Base-by-base conservation (phyloP, 2,888 invertebrate genomes). In the Tortricodes alternella region DNA sequence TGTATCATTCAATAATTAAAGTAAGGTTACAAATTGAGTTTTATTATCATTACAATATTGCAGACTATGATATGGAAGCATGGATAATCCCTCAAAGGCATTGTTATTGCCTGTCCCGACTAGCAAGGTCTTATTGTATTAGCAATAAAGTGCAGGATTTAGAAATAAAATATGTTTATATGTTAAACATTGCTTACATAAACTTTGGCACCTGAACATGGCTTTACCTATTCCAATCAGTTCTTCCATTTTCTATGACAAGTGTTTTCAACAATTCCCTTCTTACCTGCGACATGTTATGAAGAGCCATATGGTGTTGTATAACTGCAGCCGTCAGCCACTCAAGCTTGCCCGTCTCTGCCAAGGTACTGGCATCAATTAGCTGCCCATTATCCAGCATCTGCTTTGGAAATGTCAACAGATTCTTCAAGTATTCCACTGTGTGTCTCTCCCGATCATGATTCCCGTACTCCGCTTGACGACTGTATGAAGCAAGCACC, bases 391-490 rank as follows among this genome's bases (percentile, higher is more conserved):
- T 83, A 71, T 91, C 89, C 32, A 89, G 65, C 82, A 89, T 89
- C 85, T 97, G 98, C 91, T 97, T 97, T 1, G 99, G 99, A 83
- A 99, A 96, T 44, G 98, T 94, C 62, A 96, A 92, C 75, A 97
- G 94, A 71, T 98, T 97, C 82, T 96, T 97, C 57, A 99, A 92
- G 80, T 97, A 98, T 65, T 98, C 98, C 52, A 96, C 94, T 0
- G 97, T 97, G 76, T 98, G 98, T 66, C 97, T 92, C 78, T 97
- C 97, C 57, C 94, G 92, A 78, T 97, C 96, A 80, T 90, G 90
- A 83, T 98, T 98, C 27, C 98, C 98, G 90, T 98, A 98, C 83
- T 99, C 99, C 9, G 98, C 98, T 89, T 99, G 99, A 71, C 99
- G 94, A 67, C 97, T 97, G 79, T 98, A 98, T 43, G 98, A 96